These are phyloP conservation scores for Drosophila paramelanica DNA, from an alignment of 2,888 invertebrate genomes.

Conservation along the genomic window DNA sequence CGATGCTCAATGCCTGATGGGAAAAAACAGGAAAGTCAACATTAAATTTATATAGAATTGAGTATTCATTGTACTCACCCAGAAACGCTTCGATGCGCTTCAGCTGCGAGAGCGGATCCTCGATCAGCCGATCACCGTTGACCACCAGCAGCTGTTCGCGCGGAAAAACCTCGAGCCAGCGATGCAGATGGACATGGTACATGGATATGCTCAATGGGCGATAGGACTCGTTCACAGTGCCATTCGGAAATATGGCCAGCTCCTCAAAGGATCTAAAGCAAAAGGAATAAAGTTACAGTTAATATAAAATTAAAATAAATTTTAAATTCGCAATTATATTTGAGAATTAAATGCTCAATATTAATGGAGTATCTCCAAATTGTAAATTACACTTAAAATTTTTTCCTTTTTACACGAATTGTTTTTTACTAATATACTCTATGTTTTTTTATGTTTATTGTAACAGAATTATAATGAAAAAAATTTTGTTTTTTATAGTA, in stretches of 20 bases:
- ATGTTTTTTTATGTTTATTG: no score
- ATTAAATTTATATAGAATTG: not conserved
- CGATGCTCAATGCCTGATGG: constrained; percentile 85
- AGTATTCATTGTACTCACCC: constrained; percentile 86
- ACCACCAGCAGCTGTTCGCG: constrained; percentile 96
- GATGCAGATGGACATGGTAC: constrained; percentile 95
- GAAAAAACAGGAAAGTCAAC: no score
- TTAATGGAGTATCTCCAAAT: no score
- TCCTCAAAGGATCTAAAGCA: constrained; percentile 90
- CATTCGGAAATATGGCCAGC: constrained; percentile 91
- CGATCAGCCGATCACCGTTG: constrained; percentile 96
- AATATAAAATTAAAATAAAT: no score
- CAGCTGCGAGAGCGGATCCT: constrained; percentile 94
- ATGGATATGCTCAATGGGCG: constrained; percentile 94
- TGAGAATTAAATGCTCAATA: no score
- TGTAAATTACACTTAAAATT: no score
- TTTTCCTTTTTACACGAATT: no score
- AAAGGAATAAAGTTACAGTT: not conserved
- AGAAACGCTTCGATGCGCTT: constrained; percentile 95
- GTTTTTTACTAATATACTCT: no score
- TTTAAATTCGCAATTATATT: no score
- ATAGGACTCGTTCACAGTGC: constrained; percentile 93
- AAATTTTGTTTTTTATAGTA: no score
- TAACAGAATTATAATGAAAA: no score
- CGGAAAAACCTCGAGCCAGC: constrained; percentile 97